Base-by-base conservation (phyloP, 2,888 invertebrate genomes). In the Mamestra brassicae region DNA sequence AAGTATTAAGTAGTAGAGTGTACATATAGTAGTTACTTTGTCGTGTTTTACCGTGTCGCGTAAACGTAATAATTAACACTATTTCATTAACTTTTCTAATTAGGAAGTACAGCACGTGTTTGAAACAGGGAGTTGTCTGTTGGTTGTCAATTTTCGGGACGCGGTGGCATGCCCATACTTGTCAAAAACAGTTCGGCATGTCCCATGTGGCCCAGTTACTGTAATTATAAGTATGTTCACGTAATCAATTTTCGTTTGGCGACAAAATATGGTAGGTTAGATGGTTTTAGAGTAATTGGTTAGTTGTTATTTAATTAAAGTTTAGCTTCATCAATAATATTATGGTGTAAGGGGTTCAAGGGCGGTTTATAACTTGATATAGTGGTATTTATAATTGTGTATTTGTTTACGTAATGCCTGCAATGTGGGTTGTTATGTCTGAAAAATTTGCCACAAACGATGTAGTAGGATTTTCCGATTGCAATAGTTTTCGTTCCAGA, bases 141-240 rank as follows among this genome's bases (percentile, higher is more conserved):
- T 60, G n/a, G 69, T 68, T 84, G 76, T 86, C 86, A 81, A 65
- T 80, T 81, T 84, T 81, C 68, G 80, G 72, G 61, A 78, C 76
- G 75, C 69, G 68, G 62, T 71, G 17, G 55, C 72, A 67, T 74
- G 71, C 57, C n/a, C 71, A 71, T 65, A 63, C 86, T 86, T 86
- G 86, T 87, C 86, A 86, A 72, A 87, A 81, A 76, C 88, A 86
- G 61, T 68, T 45, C 72, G 71, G 54, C 55, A 47, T 54, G 71
- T 78, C 84, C 84, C 84, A 75, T 79, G 81, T 76, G 85, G 74
- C 72, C 55, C 45, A 65, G 74, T 69, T 76, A 13, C 8, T 3
- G 52, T 77, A 83, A 87, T 87, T 87, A 87, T 78, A 74, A 78
- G 76, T 78, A 75, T 82, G 78, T 87, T 79, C 87, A 83, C 76